A percentile compares a stretch with the other conserved stretches of the same genome.
These are phyloP conservation scores for Cololabis saira DNA, from an alignment of 2,113 vertebrate genomes.

Conservation along the genomic window DNA sequence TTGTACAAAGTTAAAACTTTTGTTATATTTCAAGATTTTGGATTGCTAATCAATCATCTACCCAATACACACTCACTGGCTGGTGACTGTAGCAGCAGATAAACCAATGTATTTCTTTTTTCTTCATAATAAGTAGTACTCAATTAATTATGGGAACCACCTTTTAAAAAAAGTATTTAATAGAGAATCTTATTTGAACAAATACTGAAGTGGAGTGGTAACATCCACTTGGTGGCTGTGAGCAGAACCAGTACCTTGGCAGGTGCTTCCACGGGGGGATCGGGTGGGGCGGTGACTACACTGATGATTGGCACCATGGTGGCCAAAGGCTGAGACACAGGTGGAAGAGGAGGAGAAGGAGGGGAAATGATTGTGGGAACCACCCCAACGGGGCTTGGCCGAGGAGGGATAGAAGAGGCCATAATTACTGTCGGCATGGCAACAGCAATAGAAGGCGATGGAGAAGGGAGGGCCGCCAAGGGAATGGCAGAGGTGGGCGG, in stretches of 20 bases:
- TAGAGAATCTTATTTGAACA: background rate
- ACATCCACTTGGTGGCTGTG: slow-evolving; percentile 28
- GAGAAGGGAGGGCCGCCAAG: slow-evolving; percentile 52
- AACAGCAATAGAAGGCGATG: slow-evolving; percentile 39
- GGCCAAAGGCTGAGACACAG: slow-evolving; percentile 85
- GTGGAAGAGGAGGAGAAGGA: slow-evolving; percentile 71
- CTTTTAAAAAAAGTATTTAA: background rate
- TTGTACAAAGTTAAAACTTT: too few species aligned
- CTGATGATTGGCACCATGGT: slow-evolving; percentile 89
- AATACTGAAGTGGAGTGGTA: background rate
- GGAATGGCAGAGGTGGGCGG: slow-evolving; percentile 43
- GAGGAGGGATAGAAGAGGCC: slow-evolving; percentile 68
- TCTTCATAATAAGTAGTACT: background rate
- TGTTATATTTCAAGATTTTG: too few species aligned
- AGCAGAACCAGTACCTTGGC: slow-evolving; percentile 86
- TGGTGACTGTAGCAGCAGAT: too few species aligned
- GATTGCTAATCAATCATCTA: too few species aligned
- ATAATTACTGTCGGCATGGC: slow-evolving; percentile 59
- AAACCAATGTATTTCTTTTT: too few species aligned
- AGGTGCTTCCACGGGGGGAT: slow-evolving; percentile 85
- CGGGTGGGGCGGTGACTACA: slow-evolving; percentile 87
- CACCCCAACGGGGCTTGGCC: slow-evolving; percentile 60
- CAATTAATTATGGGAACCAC: background rate
- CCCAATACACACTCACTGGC: too few species aligned
- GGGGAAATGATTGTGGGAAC: slow-evolving; percentile 76